A percentile compares a stretch with the other conserved stretches of the same genome.
Conservation (phyloP, 2,113 vertebrate species). For the Conger conger region DNA sequence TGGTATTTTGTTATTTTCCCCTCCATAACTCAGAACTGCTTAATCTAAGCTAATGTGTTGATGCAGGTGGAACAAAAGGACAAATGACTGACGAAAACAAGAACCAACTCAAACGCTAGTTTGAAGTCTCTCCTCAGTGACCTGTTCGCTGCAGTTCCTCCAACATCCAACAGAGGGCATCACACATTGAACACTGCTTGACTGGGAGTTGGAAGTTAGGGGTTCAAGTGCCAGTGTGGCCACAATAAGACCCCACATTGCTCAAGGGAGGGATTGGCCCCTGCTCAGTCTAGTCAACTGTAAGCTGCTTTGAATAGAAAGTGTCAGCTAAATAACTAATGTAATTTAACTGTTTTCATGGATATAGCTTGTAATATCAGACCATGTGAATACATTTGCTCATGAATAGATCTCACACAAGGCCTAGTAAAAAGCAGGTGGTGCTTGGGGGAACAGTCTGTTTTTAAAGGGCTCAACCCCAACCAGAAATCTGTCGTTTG, state of each 20-base stretch:
- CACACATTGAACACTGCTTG: neutral
- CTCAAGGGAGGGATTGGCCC: too few species aligned
- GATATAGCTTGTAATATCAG: neutral
- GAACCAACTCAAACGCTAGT: neutral
- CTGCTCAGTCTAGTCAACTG: too few species aligned
- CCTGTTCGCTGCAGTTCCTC: neutral
- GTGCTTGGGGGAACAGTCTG: too few species aligned
- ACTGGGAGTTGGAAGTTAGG: too few species aligned
- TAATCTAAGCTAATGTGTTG: neutral
- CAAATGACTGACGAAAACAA: neutral
- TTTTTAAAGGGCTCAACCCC: neutral
- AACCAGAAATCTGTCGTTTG: neutral
- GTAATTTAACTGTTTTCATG: neutral
- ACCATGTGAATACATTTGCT: neutral
- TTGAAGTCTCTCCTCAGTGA: neutral
- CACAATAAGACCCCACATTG: too few species aligned
- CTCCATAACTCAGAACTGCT: too few species aligned
- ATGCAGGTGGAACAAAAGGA: neutral
- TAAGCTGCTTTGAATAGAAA: too few species aligned
- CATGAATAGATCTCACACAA: neutral
- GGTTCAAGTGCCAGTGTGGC: too few species aligned
- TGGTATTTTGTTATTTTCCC: too few species aligned
- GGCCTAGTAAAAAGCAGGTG: neutral
- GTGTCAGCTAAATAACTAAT: too few species aligned
- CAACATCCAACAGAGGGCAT: neutral